Base-by-base conservation (phyloP, 2,888 invertebrate genomes). In the Rotaria socialis region DNA sequence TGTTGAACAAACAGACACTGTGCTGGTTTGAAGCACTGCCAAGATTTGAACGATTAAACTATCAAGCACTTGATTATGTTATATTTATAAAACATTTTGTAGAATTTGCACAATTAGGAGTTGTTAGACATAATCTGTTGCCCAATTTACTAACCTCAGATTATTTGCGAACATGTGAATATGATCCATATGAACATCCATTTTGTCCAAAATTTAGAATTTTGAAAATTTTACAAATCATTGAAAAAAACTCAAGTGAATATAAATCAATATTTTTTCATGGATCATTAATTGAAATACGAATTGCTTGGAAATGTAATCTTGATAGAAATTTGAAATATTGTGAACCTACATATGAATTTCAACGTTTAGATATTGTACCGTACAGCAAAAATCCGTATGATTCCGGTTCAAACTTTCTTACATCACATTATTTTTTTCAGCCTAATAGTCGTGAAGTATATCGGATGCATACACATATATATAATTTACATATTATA, bases 41-140 rank as follows among this genome's bases (percentile, higher is more conserved):
- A 47, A 27, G 3, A 19, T 6, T 6, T 24, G 43, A 16, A 10
- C 4, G 14, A 47, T 11, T 24, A 6, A 80, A 80, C 35, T 80
- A 47, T 80, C 43, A 80, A 24, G 80, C 80, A 47, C 47, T 80
- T 6, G 24, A 47, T 80, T 80, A 80, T 47, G n/a, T 47, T 24
- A 24, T 80, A 43, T 80, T 80, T n/a, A 80, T 80, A 47, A 80
- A 80, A 80, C 43, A 80, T 80, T 80, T 47, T 80, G n/a, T 80
- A n/a, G 80, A 80, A 80, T 80, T 80, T 47, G 8, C 80, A 24
- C 80, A 80, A 6, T 80, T 80, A 80, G 47, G 16, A 14, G 24
- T 80, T 11, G 5, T 47, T 47, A 47, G 80, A 80, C 11, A 80
- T 47, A 80, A 47, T n/a, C 80, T 80, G n/a, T 11, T 47, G 10